A percentile compares a stretch with the other conserved stretches of the same genome.
These are phyloP conservation scores for Sciurus vulgaris DNA, from an alignment of 2,797 vertebrate species.

Conservation along the genomic window DNA sequence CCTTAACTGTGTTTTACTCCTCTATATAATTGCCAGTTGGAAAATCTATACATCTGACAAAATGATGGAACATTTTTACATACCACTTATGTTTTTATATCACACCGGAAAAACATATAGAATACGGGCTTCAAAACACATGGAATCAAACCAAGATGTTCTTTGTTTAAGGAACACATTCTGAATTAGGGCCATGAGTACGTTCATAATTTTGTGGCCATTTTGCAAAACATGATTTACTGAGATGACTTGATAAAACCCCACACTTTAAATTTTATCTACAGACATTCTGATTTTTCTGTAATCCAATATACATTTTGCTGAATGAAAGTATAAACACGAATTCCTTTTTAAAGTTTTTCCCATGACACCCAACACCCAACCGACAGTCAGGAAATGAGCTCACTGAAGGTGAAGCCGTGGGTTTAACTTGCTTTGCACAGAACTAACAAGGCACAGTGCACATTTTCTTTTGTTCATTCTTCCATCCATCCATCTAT, in stretches of 20 bases:
- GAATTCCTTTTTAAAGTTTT: conserved; percentile 5
- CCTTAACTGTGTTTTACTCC: neutral
- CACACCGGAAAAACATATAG: neutral
- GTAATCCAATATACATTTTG: conserved; percentile 52
- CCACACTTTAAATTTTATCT: conserved; percentile 44
- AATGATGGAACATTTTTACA: conserved; percentile 41
- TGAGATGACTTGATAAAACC: conserved; percentile 66
- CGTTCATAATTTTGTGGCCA: conserved; percentile 47
- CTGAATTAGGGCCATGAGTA: conserved; percentile 56
- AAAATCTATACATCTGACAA: conserved; percentile 51
- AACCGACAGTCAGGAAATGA: neutral
- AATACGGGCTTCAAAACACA: conserved; percentile 46
- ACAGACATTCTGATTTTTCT: conserved; percentile 61
- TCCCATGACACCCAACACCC: neutral
- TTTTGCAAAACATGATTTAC: conserved; percentile 63
- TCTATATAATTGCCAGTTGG: neutral
- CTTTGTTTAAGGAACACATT: conserved; percentile 57
- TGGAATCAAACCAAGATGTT: conserved; percentile 66
- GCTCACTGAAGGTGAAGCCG: neutral
- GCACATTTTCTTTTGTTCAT: neutral
- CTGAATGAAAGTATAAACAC: conserved; percentile 34
- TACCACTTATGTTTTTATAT: conserved; percentile 3
- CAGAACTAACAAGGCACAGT: neutral
- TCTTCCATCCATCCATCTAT: too few species aligned
- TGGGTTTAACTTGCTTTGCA: neutral